Evolutionary conservation across 2,888 invertebrate species (phyloP).

Genomic region (Lasioglossum pauxillum): DNA sequence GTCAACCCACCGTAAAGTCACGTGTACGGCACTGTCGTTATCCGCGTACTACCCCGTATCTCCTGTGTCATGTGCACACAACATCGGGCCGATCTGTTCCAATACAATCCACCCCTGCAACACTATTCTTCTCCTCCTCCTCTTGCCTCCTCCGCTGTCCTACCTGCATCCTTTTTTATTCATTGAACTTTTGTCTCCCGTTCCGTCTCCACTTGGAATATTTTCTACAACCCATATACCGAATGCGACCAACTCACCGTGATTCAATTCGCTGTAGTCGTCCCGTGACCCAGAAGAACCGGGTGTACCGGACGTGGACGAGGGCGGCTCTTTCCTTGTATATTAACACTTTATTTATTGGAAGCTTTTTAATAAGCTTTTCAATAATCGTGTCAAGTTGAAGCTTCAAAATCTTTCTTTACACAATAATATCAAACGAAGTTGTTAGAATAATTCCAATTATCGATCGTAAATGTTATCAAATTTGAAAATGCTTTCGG

Average conservation of each 20-base stretch:
- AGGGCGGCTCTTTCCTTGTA: neutral
- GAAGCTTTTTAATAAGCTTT: neutral
- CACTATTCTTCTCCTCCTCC: conserved; percentile 30
- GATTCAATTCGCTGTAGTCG: neutral
- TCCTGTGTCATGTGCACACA: conserved; percentile 73
- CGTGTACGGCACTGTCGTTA: conserved; percentile 74
- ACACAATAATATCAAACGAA: neutral
- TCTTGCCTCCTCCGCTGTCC: conserved; percentile 15
- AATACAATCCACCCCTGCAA: conserved; percentile 48
- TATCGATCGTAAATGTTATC: no score
- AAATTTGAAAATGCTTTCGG: no score
- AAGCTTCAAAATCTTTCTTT: neutral
- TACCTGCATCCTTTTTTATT: conserved; percentile 31
- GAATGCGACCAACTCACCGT: neutral
- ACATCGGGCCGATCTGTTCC: conserved; percentile 50
- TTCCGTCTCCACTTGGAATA: neutral
- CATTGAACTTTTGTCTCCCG: conserved; percentile 17
- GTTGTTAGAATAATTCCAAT: no score
- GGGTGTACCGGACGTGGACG: neutral
- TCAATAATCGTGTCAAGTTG: neutral
- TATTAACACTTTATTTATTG: neutral
- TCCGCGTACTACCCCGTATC: conserved; percentile 58
- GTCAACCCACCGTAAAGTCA: conserved; percentile 64
- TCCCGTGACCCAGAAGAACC: neutral
- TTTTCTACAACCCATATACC: neutral